phyloP scores from a whole-genome alignment of 2,113 vertebrate species.

The Hemibagrus wyckioides region DNA sequence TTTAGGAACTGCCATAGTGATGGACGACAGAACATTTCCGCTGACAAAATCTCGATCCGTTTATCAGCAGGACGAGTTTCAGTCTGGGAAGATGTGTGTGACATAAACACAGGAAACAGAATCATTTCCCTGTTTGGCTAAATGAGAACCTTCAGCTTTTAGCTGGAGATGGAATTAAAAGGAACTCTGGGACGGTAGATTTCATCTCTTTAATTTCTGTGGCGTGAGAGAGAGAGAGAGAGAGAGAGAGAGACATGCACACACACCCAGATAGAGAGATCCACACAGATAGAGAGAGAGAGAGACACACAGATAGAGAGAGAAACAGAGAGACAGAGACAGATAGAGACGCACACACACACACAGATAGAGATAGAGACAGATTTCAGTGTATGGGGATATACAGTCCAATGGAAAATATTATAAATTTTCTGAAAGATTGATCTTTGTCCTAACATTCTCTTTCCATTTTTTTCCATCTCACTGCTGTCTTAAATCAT shows the following conservation, averaged over 20 bases:
- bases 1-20: background rate
- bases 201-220: background rate
- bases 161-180: background rate
- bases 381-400: background rate
- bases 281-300: background rate
- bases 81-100: conserved; percentile 4
- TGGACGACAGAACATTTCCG: background rate
- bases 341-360: too few species aligned
- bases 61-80: background rate
- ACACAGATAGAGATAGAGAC: background rate
- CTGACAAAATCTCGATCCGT: background rate
- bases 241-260: background rate
- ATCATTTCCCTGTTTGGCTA: background rate
- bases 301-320: too few species aligned
- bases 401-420: background rate
- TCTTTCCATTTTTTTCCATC: background rate
- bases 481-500: background rate
- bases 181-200: background rate
- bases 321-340: too few species aligned
- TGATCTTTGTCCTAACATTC: background rate
- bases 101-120: conserved; percentile 37
- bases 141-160: background rate
- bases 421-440: background rate
- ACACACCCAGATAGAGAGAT: too few species aligned
- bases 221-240: too few species aligned